Base-by-base conservation (phyloP, 2,113 vertebrate species). In the Anoplopoma fimbria region DNA sequence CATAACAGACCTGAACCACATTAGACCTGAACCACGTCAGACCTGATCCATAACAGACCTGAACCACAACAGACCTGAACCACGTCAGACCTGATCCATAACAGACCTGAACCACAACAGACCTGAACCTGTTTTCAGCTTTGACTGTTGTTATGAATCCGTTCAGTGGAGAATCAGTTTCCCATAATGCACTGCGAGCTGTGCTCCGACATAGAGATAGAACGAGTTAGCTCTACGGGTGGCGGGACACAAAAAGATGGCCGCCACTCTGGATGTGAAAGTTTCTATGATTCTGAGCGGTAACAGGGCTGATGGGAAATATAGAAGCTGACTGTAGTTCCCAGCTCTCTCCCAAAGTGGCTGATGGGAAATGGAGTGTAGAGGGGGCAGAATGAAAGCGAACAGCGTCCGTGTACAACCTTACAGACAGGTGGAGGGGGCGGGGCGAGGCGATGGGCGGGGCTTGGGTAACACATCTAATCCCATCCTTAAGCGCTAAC, bases 321-420 rank as follows among this genome's bases (percentile, higher is more conserved):
- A 42, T n/a, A n/a, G n/a, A 6, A 38, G 36, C 36, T 2, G 2
- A 38, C 42, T 6, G 45, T 21, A 9, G n/a, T 62, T 61, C 47
- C 29, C 10, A 25, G 58, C 17, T 34, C 45, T 75, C 47, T 60
- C 27, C 62, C 17, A 64, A 38, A 31, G 69, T 72, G 82, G 68
- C 51, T 63, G 77, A 87, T 71, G 84, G 86, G 79, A 81, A 81
- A 87, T 72, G 53, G 60, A 38, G 78, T 73, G 62, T 29, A 31
- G 5, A 42, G 34, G 27, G 34, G 10, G 27, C 6, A 49, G 25
- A 60, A 13, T 23, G 51, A 77, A 64, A 68, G 65, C 2, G 4
- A 64, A 63, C 70, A 49, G 55, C 12, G 25, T 70, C 23, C 14
- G 12, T n/a, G 36, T 85, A 34, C 31, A 65, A 75, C 65, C 73